phyloP scores from a whole-genome alignment of 2,888 invertebrate genomes.

The Limnephilus marmoratus region DNA sequence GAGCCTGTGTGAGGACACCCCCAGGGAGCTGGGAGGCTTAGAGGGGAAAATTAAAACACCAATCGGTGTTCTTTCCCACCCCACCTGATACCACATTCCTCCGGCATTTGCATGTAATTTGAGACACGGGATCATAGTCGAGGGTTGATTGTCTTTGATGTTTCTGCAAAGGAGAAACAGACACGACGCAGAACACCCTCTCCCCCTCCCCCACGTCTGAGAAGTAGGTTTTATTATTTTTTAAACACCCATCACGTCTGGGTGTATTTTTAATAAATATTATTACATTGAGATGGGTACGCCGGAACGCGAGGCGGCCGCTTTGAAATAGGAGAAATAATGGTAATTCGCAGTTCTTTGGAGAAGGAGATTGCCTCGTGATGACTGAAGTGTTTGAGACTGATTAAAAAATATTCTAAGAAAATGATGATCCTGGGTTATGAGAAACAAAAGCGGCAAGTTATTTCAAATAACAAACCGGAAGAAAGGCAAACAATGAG shows the following conservation, averaged over 20 bases:
- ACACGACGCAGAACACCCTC: conserved; percentile 9
- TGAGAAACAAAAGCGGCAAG: background rate
- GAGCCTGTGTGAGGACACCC: conserved; percentile 5
- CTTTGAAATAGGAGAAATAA: conserved; percentile 29
- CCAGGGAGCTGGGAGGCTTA: background rate
- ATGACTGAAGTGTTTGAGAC: background rate
- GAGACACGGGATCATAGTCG: conserved; percentile 50
- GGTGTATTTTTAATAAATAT: conserved; percentile 64
- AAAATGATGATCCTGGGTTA: background rate
- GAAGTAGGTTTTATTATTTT: conserved; percentile 57
- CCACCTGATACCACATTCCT: conserved; percentile 50
- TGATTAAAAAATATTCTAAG: background rate
- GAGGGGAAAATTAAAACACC: conserved; percentile 60
- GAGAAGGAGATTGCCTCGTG: conserved; percentile 20
- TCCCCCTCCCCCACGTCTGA: conserved; percentile 10
- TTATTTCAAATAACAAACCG: background rate
- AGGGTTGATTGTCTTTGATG: conserved; percentile 63
- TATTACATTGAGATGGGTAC: conserved; percentile 54
- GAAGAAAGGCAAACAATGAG: background rate
- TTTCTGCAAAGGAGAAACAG: conserved; percentile 39
- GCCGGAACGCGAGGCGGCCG: conserved; percentile 13
- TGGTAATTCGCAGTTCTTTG: conserved; percentile 42
- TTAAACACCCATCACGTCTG: conserved; percentile 56
- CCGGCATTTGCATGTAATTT: conserved; percentile 64
- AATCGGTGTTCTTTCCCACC: conserved; percentile 39